A percentile compares a stretch with the other conserved stretches of the same genome.
phyloP scores from a whole-genome alignment of 2,797 vertebrate species.

The Eulemur mongoz region DNA sequence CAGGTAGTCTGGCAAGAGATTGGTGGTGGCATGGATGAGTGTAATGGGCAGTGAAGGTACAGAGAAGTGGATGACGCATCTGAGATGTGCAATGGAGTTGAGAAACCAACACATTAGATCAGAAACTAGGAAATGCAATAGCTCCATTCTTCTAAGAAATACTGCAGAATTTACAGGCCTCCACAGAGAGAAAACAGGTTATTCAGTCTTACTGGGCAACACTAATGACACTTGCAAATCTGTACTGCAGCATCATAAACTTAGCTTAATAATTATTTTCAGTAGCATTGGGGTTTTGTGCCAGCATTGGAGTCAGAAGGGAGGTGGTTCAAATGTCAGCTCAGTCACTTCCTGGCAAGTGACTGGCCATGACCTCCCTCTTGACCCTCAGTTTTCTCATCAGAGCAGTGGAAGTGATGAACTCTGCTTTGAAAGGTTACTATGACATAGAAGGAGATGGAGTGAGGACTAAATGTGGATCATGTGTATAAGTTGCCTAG shows the following conservation, averaged over 20 bases:
- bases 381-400: not conserved
- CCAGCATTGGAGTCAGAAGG: not conserved
- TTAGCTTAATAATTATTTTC: not conserved
- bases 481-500: not conserved
- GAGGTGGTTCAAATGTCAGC: not conserved
- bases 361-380: not conserved
- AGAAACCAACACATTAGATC: not conserved
- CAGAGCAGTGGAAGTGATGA: not conserved
- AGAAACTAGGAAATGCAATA: not conserved
- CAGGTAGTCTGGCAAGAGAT: not conserved
- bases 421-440: not conserved
- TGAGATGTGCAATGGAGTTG: not conserved
- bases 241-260: not conserved
- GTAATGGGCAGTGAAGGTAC: not conserved
- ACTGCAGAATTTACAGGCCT: not conserved
- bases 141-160: not conserved
- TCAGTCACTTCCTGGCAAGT: not conserved
- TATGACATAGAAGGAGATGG: not conserved
- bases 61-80: not conserved
- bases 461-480: not conserved
- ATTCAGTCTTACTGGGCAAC: not conserved
- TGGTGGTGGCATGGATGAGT: no score
- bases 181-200: not conserved
- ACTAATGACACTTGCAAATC: not conserved
- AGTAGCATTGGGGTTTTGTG: not conserved